phyloP scores from a whole-genome alignment of 2,888 invertebrate species.

The Calliopum simillimum region DNA sequence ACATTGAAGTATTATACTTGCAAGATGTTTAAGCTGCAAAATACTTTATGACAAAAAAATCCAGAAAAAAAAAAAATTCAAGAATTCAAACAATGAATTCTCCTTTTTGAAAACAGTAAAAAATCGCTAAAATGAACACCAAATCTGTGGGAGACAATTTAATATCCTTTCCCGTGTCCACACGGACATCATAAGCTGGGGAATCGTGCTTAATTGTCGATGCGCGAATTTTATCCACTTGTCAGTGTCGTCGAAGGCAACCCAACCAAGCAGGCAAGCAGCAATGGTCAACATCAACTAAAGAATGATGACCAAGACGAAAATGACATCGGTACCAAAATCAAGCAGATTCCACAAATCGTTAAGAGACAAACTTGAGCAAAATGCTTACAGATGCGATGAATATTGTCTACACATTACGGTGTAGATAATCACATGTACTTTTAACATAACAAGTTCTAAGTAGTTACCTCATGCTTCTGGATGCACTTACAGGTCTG shows the following conservation, averaged over 20 bases:
- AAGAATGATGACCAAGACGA: not conserved
- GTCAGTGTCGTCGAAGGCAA: conserved; percentile 20
- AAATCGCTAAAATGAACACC: conserved; percentile 27
- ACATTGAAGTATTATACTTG: too few species aligned
- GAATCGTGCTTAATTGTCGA: conserved; percentile 62
- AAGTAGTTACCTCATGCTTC: too few species aligned
- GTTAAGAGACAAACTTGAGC: not conserved
- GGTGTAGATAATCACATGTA: too few species aligned
- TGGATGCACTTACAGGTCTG: too few species aligned
- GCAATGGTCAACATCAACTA: conserved; percentile 28
- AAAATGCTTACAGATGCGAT: not conserved
- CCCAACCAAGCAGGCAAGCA: not conserved
- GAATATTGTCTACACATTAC: not conserved
- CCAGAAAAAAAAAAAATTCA: too few species aligned
- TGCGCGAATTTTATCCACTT: conserved; percentile 55
- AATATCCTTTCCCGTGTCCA: conserved; percentile 51
- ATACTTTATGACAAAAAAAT: too few species aligned
- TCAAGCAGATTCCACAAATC: conserved; percentile 33
- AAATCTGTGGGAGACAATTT: conserved; percentile 53
- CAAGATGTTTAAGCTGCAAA: too few species aligned
- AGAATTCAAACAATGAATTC: too few species aligned
- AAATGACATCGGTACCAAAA: conserved; percentile 4
- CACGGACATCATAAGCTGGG: conserved; percentile 18
- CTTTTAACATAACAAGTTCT: too few species aligned
- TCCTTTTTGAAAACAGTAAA: conserved; percentile 9